These are phyloP conservation scores for Campopleginae sp. DNA, from an alignment of 2,888 invertebrate species.

Conservation along the genomic window DNA sequence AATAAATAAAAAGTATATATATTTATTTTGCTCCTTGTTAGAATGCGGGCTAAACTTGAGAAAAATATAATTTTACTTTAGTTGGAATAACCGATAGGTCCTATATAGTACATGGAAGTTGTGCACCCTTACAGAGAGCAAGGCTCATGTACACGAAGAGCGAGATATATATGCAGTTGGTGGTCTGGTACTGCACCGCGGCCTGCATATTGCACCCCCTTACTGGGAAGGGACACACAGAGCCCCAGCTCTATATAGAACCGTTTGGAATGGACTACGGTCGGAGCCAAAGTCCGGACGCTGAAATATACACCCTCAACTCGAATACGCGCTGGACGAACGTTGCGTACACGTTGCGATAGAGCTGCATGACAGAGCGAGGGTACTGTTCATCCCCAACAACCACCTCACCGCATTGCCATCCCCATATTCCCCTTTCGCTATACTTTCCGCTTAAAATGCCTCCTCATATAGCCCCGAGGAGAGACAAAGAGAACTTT, in stretches of 20 bases:
- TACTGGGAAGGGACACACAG: constrained; percentile 55
- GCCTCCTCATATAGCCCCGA: constrained; percentile 25
- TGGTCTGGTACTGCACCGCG: constrained; percentile 69
- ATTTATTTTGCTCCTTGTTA: not conserved
- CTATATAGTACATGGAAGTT: constrained; percentile 23
- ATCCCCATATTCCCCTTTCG: constrained; percentile 43
- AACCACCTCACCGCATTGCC: constrained; percentile 44
- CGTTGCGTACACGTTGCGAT: constrained; percentile 65
- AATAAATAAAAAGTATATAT: not conserved
- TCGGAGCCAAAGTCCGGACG: constrained; percentile 72
- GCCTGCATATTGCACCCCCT: constrained; percentile 80
- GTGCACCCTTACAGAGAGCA: constrained; percentile 26
- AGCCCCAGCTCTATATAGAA: constrained; percentile 56
- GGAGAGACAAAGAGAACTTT: constrained; percentile 25
- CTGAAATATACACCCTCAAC: constrained; percentile 80
- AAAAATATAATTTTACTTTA: not conserved
- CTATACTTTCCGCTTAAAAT: constrained; percentile 49
- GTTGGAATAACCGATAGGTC: constrained; percentile 16
- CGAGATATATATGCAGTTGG: constrained; percentile 60
- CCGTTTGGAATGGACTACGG: constrained; percentile 74
- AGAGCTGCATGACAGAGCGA: constrained; percentile 66
- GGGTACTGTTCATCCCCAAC: constrained; percentile 54
- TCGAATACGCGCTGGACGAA: constrained; percentile 69
- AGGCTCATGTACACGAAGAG: constrained; percentile 25
- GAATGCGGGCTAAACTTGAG: not conserved